phyloP scores from a whole-genome alignment of 2,113 vertebrate species.

The mouse (Mus musculus) region DNA sequence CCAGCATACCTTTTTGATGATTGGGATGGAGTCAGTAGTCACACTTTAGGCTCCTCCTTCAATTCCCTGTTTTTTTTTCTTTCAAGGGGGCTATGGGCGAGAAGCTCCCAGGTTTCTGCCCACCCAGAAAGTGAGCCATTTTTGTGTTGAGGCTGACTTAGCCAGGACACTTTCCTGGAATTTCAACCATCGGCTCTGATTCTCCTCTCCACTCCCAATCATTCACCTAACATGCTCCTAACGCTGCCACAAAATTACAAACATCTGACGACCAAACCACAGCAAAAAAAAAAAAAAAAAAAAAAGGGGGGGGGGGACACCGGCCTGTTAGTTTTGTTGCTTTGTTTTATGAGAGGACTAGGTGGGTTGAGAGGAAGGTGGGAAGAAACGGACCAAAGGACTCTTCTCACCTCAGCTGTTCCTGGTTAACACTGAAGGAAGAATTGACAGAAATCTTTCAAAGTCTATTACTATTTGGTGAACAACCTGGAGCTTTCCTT shows the following conservation, averaged over 20 bases:
- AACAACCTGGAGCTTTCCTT: conserved; percentile 24
- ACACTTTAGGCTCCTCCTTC: conserved; percentile 8
- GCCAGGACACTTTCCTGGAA: conserved; percentile 57
- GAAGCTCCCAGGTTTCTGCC: conserved; percentile 60
- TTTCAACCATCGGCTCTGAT: conserved; percentile 62
- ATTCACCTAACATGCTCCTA: conserved; percentile 44
- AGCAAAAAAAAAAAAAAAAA: neutral
- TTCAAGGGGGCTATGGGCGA: conserved; percentile 34
- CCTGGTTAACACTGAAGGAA: neutral
- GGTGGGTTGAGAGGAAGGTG: neutral
- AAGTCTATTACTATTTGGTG: conserved; percentile 16
- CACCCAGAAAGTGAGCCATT: conserved; percentile 63
- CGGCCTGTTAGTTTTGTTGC: neutral
- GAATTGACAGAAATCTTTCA: conserved; percentile 32
- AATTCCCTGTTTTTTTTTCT: conserved; percentile 18
- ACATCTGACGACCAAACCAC: conserved; percentile 44
- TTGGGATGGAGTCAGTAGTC: conserved; percentile 14
- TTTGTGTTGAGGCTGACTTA: conserved; percentile 44
- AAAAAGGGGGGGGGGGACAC: neutral
- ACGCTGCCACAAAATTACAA: conserved; percentile 44
- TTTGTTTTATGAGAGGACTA: conserved; percentile 4
- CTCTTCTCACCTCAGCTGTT: neutral
- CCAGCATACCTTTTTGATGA: neutral
- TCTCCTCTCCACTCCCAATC: neutral
- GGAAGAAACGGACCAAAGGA: neutral